These are phyloP conservation scores for Saguinus imperator DNA, from an alignment of 2,113 vertebrate species.

Conservation along the genomic window DNA sequence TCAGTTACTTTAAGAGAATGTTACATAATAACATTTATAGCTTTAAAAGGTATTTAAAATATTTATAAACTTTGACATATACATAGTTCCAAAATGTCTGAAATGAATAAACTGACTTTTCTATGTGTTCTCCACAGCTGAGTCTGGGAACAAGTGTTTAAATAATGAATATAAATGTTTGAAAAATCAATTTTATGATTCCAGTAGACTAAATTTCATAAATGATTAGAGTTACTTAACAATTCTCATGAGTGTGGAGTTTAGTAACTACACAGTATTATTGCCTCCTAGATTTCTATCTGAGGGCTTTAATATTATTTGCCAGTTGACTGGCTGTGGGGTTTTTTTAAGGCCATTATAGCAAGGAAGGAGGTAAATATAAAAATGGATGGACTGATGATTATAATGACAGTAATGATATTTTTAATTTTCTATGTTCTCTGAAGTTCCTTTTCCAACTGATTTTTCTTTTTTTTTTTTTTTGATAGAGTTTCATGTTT, in stretches of 20 bases:
- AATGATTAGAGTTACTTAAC: slow-evolving; percentile 55
- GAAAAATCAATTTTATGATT: slow-evolving; percentile 69
- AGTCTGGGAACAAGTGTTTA: slow-evolving; percentile 34
- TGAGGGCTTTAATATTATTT: neutral
- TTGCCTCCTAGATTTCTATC: neutral
- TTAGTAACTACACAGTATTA: neutral
- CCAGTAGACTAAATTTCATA: slow-evolving; percentile 58
- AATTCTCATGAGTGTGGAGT: neutral
- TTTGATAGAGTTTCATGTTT: too few species aligned
- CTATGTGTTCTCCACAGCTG: slow-evolving; percentile 18
- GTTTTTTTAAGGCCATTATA: neutral
- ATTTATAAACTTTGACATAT: slow-evolving; percentile 58
- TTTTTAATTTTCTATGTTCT: slow-evolving; percentile 46
- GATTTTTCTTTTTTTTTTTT: neutral
- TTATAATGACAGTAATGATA: neutral
- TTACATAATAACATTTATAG: slow-evolving; percentile 1
- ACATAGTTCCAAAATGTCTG: slow-evolving; percentile 36
- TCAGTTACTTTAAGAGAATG: slow-evolving; percentile 49
- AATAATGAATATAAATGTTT: slow-evolving; percentile 66
- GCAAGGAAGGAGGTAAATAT: neutral
- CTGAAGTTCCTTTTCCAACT: slow-evolving; percentile 15
- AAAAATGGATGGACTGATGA: neutral
- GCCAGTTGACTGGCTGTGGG: neutral
- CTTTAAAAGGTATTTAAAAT: slow-evolving; percentile 54
- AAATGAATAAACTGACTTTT: slow-evolving; percentile 57